Evolutionary conservation across 2,797 vertebrate species (phyloP), one percentile per base, ranked within the genome.

Genomic region (Urosaurus nigricauda): DNA sequence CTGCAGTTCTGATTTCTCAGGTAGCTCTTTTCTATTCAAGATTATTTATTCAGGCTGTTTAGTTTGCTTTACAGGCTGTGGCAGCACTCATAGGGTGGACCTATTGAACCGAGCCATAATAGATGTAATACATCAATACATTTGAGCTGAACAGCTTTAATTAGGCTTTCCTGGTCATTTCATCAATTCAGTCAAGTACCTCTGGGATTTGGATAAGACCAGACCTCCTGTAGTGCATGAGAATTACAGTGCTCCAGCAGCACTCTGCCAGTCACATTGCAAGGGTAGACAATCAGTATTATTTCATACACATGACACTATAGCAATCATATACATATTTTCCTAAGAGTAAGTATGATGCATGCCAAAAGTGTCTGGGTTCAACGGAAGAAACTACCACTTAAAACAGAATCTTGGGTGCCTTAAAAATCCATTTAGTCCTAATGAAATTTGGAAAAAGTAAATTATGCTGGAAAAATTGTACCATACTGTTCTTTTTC

Each of bases 81-180:
- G 97, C 96, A 97, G 97, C 96, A 96, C 97, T 97, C 94, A 95
- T 96, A 97, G 96, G 97, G 97, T 97, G 98, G 98, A 98, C 97
- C 98, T 98, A 99, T 99, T 98, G 98, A 99, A 98, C 97, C 95
- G 97, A 97, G 97, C 97, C 91, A 94, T 98, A 99, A 99, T 99
- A 98, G 98, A 98, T 98, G 98, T 98, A 98, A 99, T 99, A 98
- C 98, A 98, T 99, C 99, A 99, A 99, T 99, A 98, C 96, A 96
- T 98, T 99, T 99, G 97, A 99, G 98, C 97, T 98, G 98, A 98
- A 97, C 98, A 98, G 98, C 98, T 98, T 99, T 99, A 99, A 99
- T 99, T 99, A 99, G 99, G 97, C 97, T 97, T 99, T 98, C 97
- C 97, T 91, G 95, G 98, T 98, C 97, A 97, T 99, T 99, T 98